phyloP scores from a whole-genome alignment of 1,140 invertebrate species.

The Lepidurus apus region DNA sequence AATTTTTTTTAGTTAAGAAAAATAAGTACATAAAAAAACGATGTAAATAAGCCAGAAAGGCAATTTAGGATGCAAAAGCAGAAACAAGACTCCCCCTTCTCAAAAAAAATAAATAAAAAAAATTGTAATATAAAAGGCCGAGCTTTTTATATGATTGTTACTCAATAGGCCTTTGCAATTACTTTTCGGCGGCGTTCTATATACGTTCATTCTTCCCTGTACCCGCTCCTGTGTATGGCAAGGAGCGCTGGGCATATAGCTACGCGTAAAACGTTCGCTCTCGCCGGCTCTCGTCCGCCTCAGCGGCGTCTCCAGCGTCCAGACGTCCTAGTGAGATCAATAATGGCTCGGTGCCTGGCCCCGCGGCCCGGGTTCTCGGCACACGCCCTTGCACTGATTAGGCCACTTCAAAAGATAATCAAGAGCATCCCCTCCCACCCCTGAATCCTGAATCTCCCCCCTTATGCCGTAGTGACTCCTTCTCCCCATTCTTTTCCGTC shows the following conservation, averaged over 20 bases:
- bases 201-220: too few species aligned
- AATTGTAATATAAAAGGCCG: not conserved
- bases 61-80: not conserved
- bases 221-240: too few species aligned
- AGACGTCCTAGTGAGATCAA: slow-evolving; percentile 21
- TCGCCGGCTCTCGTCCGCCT: not conserved
- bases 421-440: slow-evolving; percentile 1
- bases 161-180: slow-evolving; percentile 6
- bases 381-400: slow-evolving; percentile 21
- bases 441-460: not conserved
- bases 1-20: too few species aligned
- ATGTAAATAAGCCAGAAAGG: not conserved
- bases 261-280: not conserved
- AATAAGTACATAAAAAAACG: not conserved
- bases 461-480: not conserved
- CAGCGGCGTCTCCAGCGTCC: slow-evolving; percentile 12
- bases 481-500: not conserved
- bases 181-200: not conserved
- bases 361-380: slow-evolving; percentile 16
- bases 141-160: slow-evolving; percentile 11
- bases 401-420: slow-evolving; percentile 21
- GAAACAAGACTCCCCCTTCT: not conserved
- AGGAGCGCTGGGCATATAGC: too few species aligned
- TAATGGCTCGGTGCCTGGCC: slow-evolving; percentile 20
- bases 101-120: not conserved